Conservation (phyloP, 2,113 vertebrate genomes). For the Muntiacus muntjak region DNA sequence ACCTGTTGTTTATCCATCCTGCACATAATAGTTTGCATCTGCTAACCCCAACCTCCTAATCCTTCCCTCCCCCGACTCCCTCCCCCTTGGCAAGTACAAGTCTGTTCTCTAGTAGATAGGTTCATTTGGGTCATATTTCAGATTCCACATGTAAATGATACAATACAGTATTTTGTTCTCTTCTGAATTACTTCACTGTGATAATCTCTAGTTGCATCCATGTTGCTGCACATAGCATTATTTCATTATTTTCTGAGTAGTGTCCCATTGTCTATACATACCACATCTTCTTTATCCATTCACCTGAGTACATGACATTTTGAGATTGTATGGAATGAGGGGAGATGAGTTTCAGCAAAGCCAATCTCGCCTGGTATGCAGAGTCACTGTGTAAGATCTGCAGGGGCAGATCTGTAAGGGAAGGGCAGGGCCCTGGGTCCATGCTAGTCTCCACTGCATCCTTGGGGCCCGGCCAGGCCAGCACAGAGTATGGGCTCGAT, state of each 20-base stretch:
- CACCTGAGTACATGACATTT: not conserved
- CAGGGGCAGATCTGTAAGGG: not conserved
- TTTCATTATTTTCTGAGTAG: not conserved
- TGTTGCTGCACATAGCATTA: not conserved
- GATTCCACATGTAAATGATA: not conserved
- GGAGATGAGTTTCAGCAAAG: not conserved
- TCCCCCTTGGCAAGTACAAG: not conserved
- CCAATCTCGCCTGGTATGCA: accelerated
- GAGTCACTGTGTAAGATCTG: not conserved
- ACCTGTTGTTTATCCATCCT: not conserved
- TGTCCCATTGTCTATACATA: not conserved
- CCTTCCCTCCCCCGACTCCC: not conserved
- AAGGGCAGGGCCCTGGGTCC: not conserved
- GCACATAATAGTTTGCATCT: not conserved
- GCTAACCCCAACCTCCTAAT: not conserved
- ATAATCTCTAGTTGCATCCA: not conserved
- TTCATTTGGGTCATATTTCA: not conserved
- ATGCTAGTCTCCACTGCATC: no score
- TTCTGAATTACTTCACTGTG: not conserved
- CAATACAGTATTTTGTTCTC: not conserved
- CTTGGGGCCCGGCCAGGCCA: no score
- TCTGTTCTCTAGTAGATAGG: not conserved
- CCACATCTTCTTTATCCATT: not conserved
- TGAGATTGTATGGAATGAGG: not conserved
- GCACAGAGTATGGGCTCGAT: not conserved